Evolutionary conservation across 2,113 vertebrate species (phyloP).

Genomic region (Brevimyrus niger): DNA sequence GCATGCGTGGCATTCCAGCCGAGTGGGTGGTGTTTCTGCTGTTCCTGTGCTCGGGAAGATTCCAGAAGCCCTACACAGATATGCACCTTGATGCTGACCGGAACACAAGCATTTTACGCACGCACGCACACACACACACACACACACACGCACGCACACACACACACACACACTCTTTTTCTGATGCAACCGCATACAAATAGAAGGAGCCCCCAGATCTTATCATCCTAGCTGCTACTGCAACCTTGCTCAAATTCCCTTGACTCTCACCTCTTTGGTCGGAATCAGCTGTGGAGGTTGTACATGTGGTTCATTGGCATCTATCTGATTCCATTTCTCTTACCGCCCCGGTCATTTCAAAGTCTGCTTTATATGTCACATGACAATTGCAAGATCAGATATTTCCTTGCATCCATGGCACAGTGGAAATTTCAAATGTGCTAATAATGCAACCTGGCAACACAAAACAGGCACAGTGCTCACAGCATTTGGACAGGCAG

Average conservation of each 20-base stretch:
- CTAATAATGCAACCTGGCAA: background rate
- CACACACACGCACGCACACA: background rate
- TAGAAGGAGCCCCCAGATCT: background rate
- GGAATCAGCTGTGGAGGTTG: background rate
- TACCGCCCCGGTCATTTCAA: background rate
- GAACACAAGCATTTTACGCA: background rate
- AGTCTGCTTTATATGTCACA: background rate
- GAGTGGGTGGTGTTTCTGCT: slow-evolving; percentile 78
- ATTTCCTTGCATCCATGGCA: background rate
- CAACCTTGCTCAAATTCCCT: background rate
- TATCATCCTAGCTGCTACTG: background rate
- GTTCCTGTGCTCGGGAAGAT: slow-evolving; percentile 56
- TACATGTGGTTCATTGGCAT: background rate
- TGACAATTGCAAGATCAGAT: background rate
- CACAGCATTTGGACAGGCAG: background rate
- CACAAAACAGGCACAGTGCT: background rate
- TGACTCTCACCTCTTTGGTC: background rate
- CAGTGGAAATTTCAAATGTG: background rate
- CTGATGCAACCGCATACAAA: background rate
- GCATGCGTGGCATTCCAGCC: slow-evolving; percentile 81
- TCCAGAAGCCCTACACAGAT: slow-evolving; percentile 30
- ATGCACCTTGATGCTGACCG: background rate
- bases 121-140: background rate
- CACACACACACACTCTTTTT: background rate
- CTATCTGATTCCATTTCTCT: background rate